Percentiles rank a stretch among this genome's conserved stretches.
Evolutionary conservation across 2,797 vertebrate genomes (phyloP).

Genomic region (Arremon aurantiirostris): DNA sequence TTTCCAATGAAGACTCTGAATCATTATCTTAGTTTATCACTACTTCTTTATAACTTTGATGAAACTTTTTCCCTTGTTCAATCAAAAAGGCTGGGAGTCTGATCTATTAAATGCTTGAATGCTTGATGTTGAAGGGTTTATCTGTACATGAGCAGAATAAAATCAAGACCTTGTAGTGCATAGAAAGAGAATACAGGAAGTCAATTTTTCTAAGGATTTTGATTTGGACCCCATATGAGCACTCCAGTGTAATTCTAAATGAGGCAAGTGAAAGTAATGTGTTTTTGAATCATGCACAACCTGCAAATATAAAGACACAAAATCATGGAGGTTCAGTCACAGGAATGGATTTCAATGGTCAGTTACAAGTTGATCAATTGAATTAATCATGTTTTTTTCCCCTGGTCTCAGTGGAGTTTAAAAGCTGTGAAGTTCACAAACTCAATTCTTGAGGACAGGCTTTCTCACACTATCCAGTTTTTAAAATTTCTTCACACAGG

Average conservation of each 20-base stretch:
- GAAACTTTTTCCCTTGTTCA: not conserved
- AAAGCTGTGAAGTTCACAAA: not conserved
- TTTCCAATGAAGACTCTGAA: not conserved
- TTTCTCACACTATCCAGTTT: not conserved
- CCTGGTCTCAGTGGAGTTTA: not conserved
- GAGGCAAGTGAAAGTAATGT: not conserved
- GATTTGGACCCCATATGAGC: not conserved
- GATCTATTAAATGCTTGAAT: not conserved
- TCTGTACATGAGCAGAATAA: not conserved
- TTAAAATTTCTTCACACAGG: not conserved
- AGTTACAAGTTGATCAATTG: not conserved
- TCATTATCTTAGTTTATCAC: not conserved
- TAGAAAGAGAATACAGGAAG: not conserved
- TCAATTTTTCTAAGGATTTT: not conserved
- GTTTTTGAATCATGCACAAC: not conserved
- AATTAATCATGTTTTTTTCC: not conserved
- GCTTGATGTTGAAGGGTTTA: not conserved
- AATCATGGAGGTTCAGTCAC: not conserved
- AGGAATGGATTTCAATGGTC: not conserved
- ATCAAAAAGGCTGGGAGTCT: not conserved
- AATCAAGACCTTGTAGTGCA: not conserved
- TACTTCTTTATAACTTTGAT: not conserved
- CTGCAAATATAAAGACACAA: not conserved
- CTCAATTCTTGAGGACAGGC: not conserved
- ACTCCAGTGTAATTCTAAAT: not conserved